Evolutionary conservation across 2,888 invertebrate species (phyloP).

Genomic region (Ecliptopera silaceata): DNA sequence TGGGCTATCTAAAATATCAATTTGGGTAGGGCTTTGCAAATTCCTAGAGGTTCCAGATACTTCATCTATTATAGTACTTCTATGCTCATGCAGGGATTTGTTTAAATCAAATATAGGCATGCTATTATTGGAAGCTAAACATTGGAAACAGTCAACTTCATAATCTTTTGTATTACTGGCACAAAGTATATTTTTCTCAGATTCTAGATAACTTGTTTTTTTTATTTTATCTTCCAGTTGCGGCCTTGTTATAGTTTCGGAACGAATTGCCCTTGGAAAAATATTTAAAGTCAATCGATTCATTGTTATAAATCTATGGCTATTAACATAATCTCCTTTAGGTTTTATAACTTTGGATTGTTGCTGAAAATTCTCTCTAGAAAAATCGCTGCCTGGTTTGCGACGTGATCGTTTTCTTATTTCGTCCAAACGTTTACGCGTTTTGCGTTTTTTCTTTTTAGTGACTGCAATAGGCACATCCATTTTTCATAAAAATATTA

Average conservation of each 20-base stretch:
- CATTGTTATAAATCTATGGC: constrained; percentile 47
- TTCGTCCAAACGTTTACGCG: constrained; percentile 66
- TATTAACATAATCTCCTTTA: constrained; percentile 1
- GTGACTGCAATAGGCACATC: constrained; percentile 1
- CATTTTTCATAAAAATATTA: too few species aligned
- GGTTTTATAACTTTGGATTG: constrained; percentile 31
- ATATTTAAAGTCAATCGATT: constrained; percentile 61
- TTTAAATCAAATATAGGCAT: constrained; percentile 10
- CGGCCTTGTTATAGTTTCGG: constrained; percentile 67
- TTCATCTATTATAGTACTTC: background rate
- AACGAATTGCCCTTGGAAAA: constrained; percentile 63
- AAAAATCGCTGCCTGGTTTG: constrained; percentile 8
- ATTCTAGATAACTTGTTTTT: constrained; percentile 33
- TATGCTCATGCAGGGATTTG: constrained; percentile 1
- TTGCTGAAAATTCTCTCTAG: constrained; percentile 4
- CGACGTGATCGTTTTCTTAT: constrained; percentile 58
- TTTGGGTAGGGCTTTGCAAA: background rate
- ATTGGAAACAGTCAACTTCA: constrained; percentile 1
- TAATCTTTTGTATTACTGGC: background rate
- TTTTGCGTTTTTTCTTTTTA: constrained; percentile 59
- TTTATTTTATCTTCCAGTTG: constrained; percentile 46
- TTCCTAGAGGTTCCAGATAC: background rate
- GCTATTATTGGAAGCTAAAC: constrained; percentile 6
- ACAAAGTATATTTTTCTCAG: constrained; percentile 25
- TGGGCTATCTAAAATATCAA: constrained; percentile 6